These are phyloP conservation scores for Leptocoma aspasia DNA, from an alignment of 2,113 vertebrate species.

Conservation along the genomic window DNA sequence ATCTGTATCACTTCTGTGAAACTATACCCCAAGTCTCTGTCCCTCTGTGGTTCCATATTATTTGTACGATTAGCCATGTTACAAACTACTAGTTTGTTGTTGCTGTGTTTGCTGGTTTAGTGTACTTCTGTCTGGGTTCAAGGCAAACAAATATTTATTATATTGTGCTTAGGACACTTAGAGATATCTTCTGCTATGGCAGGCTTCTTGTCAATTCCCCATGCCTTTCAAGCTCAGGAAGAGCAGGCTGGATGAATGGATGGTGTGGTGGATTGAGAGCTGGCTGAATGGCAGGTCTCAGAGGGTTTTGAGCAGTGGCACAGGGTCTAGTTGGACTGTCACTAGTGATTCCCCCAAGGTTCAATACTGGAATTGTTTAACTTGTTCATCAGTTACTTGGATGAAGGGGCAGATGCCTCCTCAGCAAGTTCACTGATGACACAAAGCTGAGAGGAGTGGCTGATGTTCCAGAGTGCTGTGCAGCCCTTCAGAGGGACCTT, in stretches of 20 bases:
- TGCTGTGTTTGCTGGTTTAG: neutral
- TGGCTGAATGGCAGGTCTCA: neutral
- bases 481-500: neutral
- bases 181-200: neutral
- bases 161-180: neutral
- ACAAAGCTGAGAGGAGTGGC: neutral
- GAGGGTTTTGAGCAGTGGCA: neutral
- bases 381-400: neutral
- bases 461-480: accelerated
- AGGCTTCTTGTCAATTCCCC: neutral
- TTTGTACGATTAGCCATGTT: neutral
- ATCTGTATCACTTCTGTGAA: neutral
- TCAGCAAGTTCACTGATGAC: neutral
- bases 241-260: accelerated
- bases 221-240: neutral
- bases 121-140: neutral
- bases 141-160: neutral
- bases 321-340: no score
- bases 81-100: neutral
- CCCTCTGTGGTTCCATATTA: neutral
- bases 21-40: neutral
- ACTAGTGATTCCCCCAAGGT: neutral
- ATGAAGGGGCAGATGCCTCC: neutral
- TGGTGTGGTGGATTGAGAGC: neutral
- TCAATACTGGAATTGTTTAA: neutral